These are phyloP conservation scores for Eledona agricola DNA, from an alignment of 2,888 invertebrate genomes.

Conservation along the genomic window DNA sequence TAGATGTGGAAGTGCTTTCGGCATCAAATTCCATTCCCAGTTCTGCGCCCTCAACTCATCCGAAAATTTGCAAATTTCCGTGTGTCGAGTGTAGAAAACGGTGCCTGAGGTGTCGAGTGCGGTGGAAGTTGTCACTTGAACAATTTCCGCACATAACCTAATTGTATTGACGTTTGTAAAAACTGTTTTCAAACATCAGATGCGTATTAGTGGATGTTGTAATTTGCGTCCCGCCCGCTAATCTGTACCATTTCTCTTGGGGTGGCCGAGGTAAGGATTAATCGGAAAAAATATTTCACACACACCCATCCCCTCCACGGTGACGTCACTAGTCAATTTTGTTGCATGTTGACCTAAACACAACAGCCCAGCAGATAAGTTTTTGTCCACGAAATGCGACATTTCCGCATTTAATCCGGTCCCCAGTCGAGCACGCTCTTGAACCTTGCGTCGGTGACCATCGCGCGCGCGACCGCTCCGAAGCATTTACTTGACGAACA, in stretches of 20 bases:
- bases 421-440: not conserved
- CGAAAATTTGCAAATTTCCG: slow-evolving; percentile 4
- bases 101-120: not conserved
- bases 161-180: slow-evolving; percentile 50
- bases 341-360: slow-evolving; percentile 40
- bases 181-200: slow-evolving; percentile 46
- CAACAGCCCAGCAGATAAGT: slow-evolving; percentile 39
- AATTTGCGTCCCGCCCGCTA: slow-evolving; percentile 7
- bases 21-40: slow-evolving; percentile 17
- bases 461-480: no score
- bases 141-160: slow-evolving; percentile 38
- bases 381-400: slow-evolving; percentile 8
- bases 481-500: slow-evolving; percentile 30
- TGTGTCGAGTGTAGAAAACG: not conserved
- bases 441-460: not conserved
- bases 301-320: slow-evolving; percentile 47
- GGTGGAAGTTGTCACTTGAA: slow-evolving; percentile 7
- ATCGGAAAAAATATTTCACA: slow-evolving; percentile 32
- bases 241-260: slow-evolving; percentile 1
- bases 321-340: slow-evolving; percentile 46
- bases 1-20: slow-evolving; percentile 34
- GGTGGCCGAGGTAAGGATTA: slow-evolving; percentile 32
- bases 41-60: no score
- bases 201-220: slow-evolving; percentile 10
- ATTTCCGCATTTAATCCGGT: slow-evolving; percentile 15